These are phyloP conservation scores for Megalurothrips usitatus DNA, from an alignment of 2,888 invertebrate species.

Conservation along the genomic window DNA sequence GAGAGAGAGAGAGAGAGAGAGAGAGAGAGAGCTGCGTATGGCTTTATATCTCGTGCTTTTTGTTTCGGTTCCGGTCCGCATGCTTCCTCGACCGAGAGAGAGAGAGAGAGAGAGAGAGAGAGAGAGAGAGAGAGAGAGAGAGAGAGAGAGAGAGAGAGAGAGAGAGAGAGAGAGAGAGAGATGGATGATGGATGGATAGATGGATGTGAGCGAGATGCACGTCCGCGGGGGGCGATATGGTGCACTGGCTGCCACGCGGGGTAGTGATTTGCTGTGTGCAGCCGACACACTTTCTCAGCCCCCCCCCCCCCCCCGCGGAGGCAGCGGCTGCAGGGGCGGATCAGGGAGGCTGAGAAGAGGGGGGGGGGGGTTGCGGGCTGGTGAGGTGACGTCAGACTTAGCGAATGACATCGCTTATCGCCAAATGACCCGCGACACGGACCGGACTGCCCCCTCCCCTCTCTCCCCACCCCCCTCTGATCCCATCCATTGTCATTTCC, in stretches of 20 bases:
- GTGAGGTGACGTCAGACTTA: conserved; percentile 1
- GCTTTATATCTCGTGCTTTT: conserved; percentile 11
- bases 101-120: too few species aligned
- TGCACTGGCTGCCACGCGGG: not conserved
- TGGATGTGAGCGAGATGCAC: too few species aligned
- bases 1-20: not conserved
- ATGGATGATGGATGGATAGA: too few species aligned
- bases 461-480: not conserved
- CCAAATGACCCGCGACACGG: not conserved
- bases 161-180: too few species aligned
- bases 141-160: too few species aligned
- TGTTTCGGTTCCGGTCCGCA: not conserved
- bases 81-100: not conserved
- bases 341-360: too few species aligned
- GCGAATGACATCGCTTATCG: conserved; percentile 12
- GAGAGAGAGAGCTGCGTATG: not conserved
- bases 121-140: not conserved
- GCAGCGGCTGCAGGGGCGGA: too few species aligned
- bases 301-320: not conserved
- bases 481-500: conserved; percentile 26
- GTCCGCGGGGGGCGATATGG: too few species aligned
- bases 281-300: too few species aligned
- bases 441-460: not conserved
- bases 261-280: too few species aligned
- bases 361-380: not conserved